phyloP scores from a whole-genome alignment of 1,140 invertebrate species.

The Sminthurides bifidus region DNA sequence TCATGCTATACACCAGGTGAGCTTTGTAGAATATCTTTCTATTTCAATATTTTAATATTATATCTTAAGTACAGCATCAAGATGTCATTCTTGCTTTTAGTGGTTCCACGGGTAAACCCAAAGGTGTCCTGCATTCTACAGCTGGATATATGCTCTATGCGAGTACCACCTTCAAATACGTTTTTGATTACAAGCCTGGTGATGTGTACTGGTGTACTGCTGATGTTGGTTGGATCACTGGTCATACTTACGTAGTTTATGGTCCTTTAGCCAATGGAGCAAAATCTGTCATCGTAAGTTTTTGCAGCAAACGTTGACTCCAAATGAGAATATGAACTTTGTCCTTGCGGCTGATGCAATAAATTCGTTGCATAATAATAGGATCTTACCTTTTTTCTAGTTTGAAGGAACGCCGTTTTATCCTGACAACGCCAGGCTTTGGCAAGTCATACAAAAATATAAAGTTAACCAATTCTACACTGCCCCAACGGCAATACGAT shows the following conservation, averaged over 20 bases:
- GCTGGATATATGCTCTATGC: slow-evolving; percentile 69
- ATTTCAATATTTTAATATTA: background rate
- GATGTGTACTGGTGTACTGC: slow-evolving; percentile 97
- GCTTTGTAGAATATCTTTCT: background rate
- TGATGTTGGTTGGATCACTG: slow-evolving; percentile 97
- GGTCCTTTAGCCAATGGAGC: slow-evolving; percentile 87
- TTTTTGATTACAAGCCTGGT: slow-evolving; percentile 82
- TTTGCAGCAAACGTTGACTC: slow-evolving; percentile 6
- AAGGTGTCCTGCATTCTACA: slow-evolving; percentile 88
- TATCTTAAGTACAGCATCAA: background rate
- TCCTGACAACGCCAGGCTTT: slow-evolving; percentile 78
- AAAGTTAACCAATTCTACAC: slow-evolving; percentile 95
- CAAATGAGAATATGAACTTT: too few species aligned
- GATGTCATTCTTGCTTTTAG: slow-evolving; percentile 43
- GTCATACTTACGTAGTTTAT: slow-evolving; percentile 91
- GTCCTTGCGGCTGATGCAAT: background rate
- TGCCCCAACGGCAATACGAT: slow-evolving; percentile 90
- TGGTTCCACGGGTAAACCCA: slow-evolving; percentile 94
- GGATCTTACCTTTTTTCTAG: slow-evolving; percentile 40
- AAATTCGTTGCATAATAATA: background rate
- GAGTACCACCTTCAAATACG: slow-evolving; percentile 80
- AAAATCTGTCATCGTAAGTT: slow-evolving; percentile 71
- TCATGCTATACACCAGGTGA: slow-evolving; percentile 90
- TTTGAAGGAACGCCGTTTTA: slow-evolving; percentile 94
- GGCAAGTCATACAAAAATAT: slow-evolving; percentile 86